Evolutionary conservation across 2,113 vertebrate species (phyloP).

Genomic region (Sceloporus undulatus): DNA sequence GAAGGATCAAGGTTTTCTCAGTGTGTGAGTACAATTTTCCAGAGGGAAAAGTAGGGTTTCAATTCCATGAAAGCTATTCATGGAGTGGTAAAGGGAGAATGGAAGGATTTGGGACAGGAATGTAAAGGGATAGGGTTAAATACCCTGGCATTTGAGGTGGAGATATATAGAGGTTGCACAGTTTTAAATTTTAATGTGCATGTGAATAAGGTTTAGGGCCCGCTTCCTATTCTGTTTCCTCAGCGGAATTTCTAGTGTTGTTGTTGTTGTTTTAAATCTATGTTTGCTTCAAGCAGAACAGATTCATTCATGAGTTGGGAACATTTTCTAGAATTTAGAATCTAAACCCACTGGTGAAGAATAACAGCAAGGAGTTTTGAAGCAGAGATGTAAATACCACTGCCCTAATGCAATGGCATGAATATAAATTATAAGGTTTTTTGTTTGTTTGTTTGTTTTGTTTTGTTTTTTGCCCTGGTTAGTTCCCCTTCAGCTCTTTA

Average conservation of each 20-base stretch:
- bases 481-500: background rate
- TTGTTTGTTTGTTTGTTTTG: no score
- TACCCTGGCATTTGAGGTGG: no score
- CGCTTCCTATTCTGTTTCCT: background rate
- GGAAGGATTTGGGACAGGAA: no score
- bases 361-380: background rate
- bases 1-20: no score
- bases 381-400: background rate
- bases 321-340: background rate
- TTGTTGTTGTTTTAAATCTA: background rate
- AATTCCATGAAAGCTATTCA: no score
- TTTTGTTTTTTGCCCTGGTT: background rate
- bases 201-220: background rate
- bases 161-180: background rate
- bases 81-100: no score
- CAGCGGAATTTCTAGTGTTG: background rate
- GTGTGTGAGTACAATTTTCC: no score
- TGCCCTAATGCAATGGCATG: background rate
- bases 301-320: background rate
- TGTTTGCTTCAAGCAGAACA: background rate
- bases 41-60: no score
- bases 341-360: background rate
- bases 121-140: no score
- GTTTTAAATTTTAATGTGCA: background rate
- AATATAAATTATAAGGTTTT: background rate